Conservation (phyloP, 2,113 vertebrate genomes). For the Sciurus niger region DNA sequence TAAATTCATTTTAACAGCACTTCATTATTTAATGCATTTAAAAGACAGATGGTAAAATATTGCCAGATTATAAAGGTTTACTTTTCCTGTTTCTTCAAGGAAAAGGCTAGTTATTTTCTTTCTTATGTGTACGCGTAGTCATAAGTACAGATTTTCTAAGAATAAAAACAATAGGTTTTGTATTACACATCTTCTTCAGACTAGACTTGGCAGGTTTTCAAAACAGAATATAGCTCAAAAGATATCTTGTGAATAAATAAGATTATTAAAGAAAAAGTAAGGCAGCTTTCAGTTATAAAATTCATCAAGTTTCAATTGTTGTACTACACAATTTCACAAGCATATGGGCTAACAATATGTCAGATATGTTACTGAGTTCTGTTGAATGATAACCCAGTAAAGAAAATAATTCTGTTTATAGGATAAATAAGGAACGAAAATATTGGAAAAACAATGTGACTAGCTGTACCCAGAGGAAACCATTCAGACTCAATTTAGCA, state of each 20-base stretch:
- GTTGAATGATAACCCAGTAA: conserved; percentile 12
- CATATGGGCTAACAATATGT: conserved; percentile 2
- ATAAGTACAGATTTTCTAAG: not conserved
- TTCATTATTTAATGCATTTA: not conserved
- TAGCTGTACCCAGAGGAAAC: not conserved
- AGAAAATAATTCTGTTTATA: conserved; percentile 26
- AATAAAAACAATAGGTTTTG: not conserved
- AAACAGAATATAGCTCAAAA: not conserved
- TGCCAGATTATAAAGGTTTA: not conserved
- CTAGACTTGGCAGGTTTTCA: not conserved
- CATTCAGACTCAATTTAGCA: not conserved
- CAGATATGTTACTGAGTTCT: not conserved
- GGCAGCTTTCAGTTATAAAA: not conserved
- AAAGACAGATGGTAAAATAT: not conserved
- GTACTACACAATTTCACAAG: not conserved
- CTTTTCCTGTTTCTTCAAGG: not conserved
- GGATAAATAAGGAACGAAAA: conserved; percentile 11
- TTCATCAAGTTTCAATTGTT: not conserved
- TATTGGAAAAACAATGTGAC: conserved; percentile 36
- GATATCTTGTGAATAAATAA: not conserved
- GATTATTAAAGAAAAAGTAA: not conserved
- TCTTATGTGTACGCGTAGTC: not conserved
- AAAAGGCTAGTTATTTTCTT: not conserved
- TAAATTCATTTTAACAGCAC: not conserved
- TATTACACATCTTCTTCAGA: not conserved